These are phyloP conservation scores for Myrmophylax atrothorax DNA, from an alignment of 2,113 vertebrate genomes.

Conservation along the genomic window DNA sequence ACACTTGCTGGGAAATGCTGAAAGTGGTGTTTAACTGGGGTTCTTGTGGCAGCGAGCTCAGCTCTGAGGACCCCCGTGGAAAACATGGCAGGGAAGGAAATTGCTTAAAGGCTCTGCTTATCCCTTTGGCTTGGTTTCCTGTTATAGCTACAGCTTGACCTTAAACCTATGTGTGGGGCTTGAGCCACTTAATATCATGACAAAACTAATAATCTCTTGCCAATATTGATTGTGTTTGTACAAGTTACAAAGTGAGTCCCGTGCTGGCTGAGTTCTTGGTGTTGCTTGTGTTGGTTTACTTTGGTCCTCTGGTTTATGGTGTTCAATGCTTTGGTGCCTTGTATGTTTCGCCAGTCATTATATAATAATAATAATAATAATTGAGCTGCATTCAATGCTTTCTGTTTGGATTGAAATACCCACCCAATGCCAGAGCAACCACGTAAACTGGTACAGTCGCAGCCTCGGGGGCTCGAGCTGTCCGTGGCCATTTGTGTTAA, in stretches of 20 bases:
- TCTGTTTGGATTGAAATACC: neutral
- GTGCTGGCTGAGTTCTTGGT: neutral
- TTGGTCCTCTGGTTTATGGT: neutral
- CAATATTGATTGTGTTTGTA: neutral
- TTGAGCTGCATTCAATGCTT: neutral
- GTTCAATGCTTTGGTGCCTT: neutral
- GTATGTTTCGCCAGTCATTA: conserved; percentile 14
- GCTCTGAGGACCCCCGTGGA: neutral
- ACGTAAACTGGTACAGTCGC: conserved; percentile 63
- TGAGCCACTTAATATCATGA: neutral
- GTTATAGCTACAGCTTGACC: neutral
- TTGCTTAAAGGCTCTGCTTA: neutral
- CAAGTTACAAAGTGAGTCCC: neutral
- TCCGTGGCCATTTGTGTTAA: conserved; percentile 79
- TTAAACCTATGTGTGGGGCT: neutral
- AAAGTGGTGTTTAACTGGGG: neutral
- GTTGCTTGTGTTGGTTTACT: neutral
- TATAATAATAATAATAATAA: conserved; percentile 6
- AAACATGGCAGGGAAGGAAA: neutral
- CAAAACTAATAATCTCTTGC: neutral
- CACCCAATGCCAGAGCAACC: conserved; percentile 55
- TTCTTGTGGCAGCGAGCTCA: neutral
- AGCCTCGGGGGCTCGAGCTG: conserved; percentile 77
- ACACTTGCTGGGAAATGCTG: neutral
- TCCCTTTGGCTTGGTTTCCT: neutral